Base-by-base conservation (phyloP, 2,888 invertebrate species). In the Boloria selene region DNA sequence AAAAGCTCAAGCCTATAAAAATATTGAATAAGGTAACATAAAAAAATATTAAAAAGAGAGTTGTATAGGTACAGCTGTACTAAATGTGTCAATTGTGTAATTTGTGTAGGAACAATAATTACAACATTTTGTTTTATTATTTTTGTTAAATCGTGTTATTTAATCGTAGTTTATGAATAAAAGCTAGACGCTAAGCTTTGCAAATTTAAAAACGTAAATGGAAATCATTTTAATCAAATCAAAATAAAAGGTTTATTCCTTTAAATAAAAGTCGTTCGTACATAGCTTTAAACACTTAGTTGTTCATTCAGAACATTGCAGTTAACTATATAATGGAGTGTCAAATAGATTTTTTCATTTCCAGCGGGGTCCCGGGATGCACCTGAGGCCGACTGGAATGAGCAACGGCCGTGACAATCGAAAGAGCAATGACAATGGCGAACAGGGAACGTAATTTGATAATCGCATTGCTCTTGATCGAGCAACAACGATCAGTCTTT, bases 391-490 rank as follows among this genome's bases (percentile, higher is more conserved):
- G 79, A 74, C 78, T 78, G 80, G 80, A 79, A 78, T 75, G 77
- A 85, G 81, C 84, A 84, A 75, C 83, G 90, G 82, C 91, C 90
- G 74, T 90, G 90, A 85, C 90, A 90, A 81, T 84, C 83, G 88
- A 88, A 91, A 90, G 90, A 90, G 88, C 91, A 88, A 77, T 83
- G 78, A 78, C 77, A 77, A 69, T 77, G 66, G 47, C 52, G 55
- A 76, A 78, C 82, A 83, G 87, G 89, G 87, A 82, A 75, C 84
- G 81, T 90, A 90, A 92, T 90, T 90, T 87, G 89, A 90, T 92
- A 92, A 91, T 90, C 58, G 65, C 63, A 56, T 73, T 85, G 91
- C 86, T 88, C 90, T 90, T 91, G 91, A 90, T 89, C 85, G 84
- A 73, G 73, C 75, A 69, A 68, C 77, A 79, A 73, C 80, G 82